phyloP scores from a whole-genome alignment of 2,113 vertebrate genomes.

The Toxotes jaculatrix region DNA sequence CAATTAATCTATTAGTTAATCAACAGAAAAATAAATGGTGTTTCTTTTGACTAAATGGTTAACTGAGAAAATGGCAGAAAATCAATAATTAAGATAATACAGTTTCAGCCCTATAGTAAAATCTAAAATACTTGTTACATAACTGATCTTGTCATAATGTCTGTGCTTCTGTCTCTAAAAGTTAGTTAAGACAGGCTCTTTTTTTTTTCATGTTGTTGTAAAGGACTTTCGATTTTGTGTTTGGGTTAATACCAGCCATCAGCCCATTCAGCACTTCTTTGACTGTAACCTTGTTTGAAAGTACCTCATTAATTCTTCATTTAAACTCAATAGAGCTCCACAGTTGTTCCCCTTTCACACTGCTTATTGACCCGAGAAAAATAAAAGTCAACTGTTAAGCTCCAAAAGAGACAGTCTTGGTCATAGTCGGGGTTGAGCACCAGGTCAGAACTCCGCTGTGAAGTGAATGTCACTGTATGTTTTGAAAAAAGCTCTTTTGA shows the following conservation, averaged over 20 bases:
- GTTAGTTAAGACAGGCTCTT: too few relatives aligned
- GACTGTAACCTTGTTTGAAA: conserved; percentile 54
- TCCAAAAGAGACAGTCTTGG: background rate
- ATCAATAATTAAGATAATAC: background rate
- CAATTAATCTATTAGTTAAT: too few relatives aligned
- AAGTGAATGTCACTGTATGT: background rate
- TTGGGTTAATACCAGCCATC: conserved; percentile 26
- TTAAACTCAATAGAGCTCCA: conserved; percentile 38
- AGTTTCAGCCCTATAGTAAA: too few relatives aligned
- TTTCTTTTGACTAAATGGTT: too few relatives aligned
- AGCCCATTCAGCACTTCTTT: conserved; percentile 53
- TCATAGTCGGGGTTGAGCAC: conserved; percentile 12
- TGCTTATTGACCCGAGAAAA: conserved; percentile 44
- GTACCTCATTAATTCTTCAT: conserved; percentile 57
- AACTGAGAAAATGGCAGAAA: too few relatives aligned
- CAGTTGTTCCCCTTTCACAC: conserved; percentile 39
- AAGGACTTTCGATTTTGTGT: conserved; percentile 46
- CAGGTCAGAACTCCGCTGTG: conserved; percentile 5
- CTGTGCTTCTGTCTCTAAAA: background rate
- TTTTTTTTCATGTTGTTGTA: conserved; percentile 10
- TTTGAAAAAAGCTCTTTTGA: background rate
- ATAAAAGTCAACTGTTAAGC: conserved; percentile 41
- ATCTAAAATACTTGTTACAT: background rate
- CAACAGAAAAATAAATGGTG: too few relatives aligned
- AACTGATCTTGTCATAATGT: background rate